phyloP scores from a whole-genome alignment of 2,888 invertebrate species.

The Notodonta ziczac region DNA sequence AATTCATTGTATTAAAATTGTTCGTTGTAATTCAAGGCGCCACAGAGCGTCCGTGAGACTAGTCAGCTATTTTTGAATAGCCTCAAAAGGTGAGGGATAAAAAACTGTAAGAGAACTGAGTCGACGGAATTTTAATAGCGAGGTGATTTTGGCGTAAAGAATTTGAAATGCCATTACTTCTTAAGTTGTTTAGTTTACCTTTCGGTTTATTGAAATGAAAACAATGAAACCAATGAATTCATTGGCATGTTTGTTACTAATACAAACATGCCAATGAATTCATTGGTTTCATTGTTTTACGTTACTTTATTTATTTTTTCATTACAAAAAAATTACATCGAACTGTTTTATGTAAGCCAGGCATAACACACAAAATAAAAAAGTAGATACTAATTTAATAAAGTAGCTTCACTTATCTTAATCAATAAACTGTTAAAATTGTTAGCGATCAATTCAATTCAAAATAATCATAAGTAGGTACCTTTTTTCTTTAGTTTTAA shows the following conservation, averaged over 20 bases:
- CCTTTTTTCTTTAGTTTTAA: too few species aligned
- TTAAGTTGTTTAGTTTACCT: neutral
- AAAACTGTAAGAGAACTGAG: neutral
- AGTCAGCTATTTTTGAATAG: slow-evolving; percentile 1
- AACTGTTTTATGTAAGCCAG: too few species aligned
- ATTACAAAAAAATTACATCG: too few species aligned
- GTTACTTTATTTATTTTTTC: too few species aligned
- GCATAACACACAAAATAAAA: too few species aligned
- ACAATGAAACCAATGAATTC: neutral
- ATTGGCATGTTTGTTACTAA: too few species aligned
- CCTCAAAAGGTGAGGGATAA: neutral
- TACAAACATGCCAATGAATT: neutral
- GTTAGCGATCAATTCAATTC: too few species aligned
- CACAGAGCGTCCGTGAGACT: neutral
- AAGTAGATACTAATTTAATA: too few species aligned
- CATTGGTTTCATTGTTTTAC: too few species aligned
- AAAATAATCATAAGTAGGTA: too few species aligned
- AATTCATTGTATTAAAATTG: slow-evolving; percentile 7
- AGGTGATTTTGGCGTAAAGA: neutral
- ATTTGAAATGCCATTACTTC: neutral
- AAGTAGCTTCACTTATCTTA: too few species aligned
- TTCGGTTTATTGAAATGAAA: neutral
- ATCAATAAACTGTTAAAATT: too few species aligned
- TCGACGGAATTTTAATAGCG: slow-evolving; percentile 1
- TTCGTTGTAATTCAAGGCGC: slow-evolving; percentile 7